Conservation (phyloP, 2,888 invertebrate genomes). For the Stramonita haemastoma region DNA sequence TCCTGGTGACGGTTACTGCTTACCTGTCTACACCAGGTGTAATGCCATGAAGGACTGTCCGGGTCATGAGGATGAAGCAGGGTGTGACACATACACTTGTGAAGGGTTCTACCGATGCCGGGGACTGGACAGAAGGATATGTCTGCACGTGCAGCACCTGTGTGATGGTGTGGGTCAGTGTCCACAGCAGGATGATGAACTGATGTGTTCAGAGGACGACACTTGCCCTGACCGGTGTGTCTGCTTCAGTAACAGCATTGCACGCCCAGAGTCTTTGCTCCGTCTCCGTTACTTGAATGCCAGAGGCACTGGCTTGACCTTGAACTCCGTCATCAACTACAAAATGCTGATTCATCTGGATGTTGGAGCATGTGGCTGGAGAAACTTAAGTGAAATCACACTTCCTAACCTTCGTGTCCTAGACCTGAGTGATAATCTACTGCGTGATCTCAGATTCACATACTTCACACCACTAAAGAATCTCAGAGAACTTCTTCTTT, state of each 20-base stretch:
- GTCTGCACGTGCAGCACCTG: neutral
- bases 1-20: neutral
- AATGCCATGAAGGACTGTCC: neutral
- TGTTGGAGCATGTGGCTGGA: neutral
- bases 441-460: neutral
- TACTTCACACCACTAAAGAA: neutral
- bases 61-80: neutral
- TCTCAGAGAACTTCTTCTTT: neutral
- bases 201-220: neutral
- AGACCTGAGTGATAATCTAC: neutral
- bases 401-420: neutral
- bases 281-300: neutral
- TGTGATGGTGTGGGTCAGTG: constrained; percentile 13
- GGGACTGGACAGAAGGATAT: neutral
- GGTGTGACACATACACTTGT: neutral
- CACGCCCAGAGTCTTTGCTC: neutral
- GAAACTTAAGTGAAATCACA: neutral
- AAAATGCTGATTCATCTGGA: neutral
- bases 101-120: neutral
- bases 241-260: neutral
- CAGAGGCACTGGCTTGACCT: neutral
- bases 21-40: constrained; percentile 5
- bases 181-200: neutral
- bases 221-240: neutral
- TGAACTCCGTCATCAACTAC: neutral